A percentile compares a stretch with the other conserved stretches of the same genome.
These are phyloP conservation scores for Spialia ferax DNA, from an alignment of 2,888 invertebrate species.

Conservation along the genomic window DNA sequence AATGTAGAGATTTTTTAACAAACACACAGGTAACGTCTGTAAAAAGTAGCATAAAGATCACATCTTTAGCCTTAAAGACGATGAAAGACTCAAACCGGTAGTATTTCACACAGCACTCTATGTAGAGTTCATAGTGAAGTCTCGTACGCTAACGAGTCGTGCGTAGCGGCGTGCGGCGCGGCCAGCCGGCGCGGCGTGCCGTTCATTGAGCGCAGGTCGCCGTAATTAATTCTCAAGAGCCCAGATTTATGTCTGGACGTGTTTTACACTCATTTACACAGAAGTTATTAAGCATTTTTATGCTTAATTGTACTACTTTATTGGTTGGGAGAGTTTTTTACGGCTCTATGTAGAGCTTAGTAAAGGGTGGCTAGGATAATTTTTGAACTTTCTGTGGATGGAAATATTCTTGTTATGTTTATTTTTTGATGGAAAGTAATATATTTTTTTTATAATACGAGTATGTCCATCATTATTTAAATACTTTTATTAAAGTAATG, in stretches of 20 bases:
- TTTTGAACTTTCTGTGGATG: too few species aligned
- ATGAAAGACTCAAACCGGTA: background rate
- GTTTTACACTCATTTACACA: conserved; percentile 31
- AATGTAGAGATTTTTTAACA: background rate
- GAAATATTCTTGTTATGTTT: too few species aligned
- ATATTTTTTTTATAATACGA: too few species aligned
- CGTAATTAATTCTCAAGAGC: conserved; percentile 36
- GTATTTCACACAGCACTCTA: background rate
- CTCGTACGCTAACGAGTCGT: conserved; percentile 18
- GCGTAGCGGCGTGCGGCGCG: conserved; percentile 15
- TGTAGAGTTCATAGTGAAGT: conserved; percentile 1
- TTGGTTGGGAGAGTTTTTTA: conserved; percentile 3
- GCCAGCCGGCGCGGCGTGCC: too few species aligned
- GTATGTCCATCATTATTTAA: too few species aligned
- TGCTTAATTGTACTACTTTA: conserved; percentile 18
- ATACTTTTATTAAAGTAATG: too few species aligned
- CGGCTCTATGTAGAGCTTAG: background rate
- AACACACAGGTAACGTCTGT: too few species aligned
- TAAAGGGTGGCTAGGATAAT: background rate
- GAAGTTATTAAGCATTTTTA: conserved; percentile 22
- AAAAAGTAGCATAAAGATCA: too few species aligned
- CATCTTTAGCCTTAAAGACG: background rate
- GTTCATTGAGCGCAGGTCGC: conserved; percentile 34
- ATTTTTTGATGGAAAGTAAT: too few species aligned
- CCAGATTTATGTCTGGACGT: conserved; percentile 34